These are phyloP conservation scores for Nasonia longicornis DNA, from an alignment of 1,140 invertebrate species.

Conservation along the genomic window DNA sequence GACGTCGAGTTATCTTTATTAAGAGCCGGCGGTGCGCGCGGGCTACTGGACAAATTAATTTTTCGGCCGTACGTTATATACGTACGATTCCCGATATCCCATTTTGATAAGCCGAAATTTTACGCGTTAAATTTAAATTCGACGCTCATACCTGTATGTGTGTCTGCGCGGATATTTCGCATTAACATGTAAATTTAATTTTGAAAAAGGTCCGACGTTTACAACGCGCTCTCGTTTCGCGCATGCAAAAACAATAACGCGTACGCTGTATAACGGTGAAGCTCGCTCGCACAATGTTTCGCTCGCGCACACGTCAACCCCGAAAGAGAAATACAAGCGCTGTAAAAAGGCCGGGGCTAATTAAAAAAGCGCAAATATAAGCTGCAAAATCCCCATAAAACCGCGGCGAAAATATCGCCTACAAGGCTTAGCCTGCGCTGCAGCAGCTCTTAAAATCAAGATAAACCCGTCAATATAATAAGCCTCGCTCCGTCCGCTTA, in stretches of 20 bases:
- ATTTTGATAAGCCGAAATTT: neutral
- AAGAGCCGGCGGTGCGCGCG: neutral
- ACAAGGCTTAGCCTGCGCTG: too few species aligned
- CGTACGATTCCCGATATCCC: neutral
- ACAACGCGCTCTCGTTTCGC: neutral
- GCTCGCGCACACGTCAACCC: too few species aligned
- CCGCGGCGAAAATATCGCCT: too few species aligned
- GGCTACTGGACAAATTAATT: slow-evolving; percentile 19
- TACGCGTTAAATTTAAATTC: slow-evolving; percentile 1
- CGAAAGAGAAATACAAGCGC: too few species aligned
- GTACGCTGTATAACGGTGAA: neutral
- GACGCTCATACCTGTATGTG: neutral
- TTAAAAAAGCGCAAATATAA: neutral
- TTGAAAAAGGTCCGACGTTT: slow-evolving; percentile 4
- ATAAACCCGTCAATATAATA: too few species aligned
- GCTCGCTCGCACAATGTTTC: neutral
- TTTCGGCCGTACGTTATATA: too few species aligned
- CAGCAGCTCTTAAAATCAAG: too few species aligned
- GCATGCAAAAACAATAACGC: too few species aligned
- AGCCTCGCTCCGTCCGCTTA: too few species aligned
- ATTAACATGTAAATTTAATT: slow-evolving; percentile 17
- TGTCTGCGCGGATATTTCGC: neutral
- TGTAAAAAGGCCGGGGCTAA: neutral
- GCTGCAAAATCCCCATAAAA: neutral
- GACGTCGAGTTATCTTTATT: slow-evolving; percentile 3